phyloP scores from a whole-genome alignment of 2,888 invertebrate genomes.

The Syrphus vitripennis region DNA sequence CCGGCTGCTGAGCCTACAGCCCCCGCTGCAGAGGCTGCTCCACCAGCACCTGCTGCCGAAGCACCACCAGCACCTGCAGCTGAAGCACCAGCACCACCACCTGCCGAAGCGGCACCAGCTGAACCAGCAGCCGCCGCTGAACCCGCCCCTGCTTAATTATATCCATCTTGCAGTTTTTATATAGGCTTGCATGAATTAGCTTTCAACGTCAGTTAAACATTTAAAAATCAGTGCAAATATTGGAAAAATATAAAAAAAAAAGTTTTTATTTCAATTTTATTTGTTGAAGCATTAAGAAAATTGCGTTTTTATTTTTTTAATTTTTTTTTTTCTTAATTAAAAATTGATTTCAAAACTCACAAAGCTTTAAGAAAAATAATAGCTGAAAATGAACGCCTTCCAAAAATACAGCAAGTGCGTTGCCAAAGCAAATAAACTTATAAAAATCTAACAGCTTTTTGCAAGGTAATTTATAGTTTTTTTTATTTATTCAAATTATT shows the following conservation, averaged over 20 bases:
- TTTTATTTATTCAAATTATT: slow-evolving; percentile 46
- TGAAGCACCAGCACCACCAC: slow-evolving; percentile 34
- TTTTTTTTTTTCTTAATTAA: slow-evolving; percentile 30
- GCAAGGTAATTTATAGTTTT: slow-evolving; percentile 72
- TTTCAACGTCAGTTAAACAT: slow-evolving; percentile 43
- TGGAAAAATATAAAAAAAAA: slow-evolving; percentile 57
- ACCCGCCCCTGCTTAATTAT: slow-evolving; percentile 55
- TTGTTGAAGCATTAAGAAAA: slow-evolving; percentile 53
- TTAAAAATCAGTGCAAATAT: slow-evolving; percentile 46
- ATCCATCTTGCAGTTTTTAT: slow-evolving; percentile 36
- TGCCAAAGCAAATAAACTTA: slow-evolving; percentile 31
- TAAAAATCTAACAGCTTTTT: slow-evolving; percentile 63
- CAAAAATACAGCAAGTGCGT: slow-evolving; percentile 62
- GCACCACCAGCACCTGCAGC: slow-evolving; percentile 72
- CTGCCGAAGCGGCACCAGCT: slow-evolving; percentile 75
- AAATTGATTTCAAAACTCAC: slow-evolving; percentile 29
- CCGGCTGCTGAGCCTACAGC: slow-evolving; percentile 64
- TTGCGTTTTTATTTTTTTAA: slow-evolving; percentile 25
- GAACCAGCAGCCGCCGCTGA: slow-evolving; percentile 61
- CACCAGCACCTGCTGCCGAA: slow-evolving; percentile 71
- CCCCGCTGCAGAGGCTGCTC: slow-evolving; percentile 72
- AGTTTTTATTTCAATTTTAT: slow-evolving; percentile 69
- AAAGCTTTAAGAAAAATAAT: slow-evolving; percentile 22
- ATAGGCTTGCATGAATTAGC: slow-evolving; percentile 54
- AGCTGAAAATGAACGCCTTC: slow-evolving; percentile 46